Evolutionary conservation across 2,113 vertebrate genomes (phyloP), one percentile per base, ranked within the genome.

Genomic region (Cinclus mexicanus): DNA sequence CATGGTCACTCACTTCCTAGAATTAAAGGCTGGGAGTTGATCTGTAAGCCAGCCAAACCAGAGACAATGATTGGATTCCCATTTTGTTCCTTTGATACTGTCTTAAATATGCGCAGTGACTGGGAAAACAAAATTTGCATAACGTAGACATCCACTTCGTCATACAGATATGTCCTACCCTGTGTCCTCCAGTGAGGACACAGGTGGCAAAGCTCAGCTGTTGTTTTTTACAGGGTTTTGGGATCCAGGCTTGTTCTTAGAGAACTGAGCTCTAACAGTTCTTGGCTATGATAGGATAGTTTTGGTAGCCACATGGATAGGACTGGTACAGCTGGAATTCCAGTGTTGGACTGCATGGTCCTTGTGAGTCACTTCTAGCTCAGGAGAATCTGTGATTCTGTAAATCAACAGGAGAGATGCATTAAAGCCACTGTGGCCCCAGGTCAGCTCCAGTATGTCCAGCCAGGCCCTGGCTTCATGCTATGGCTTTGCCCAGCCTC

Each of bases 1-100:
- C 0, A 17, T 0, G 26, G 80, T 75, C 79, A 7, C 90, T 83
- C 78, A 22, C 74, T 96, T 95, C 95, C 84, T 97, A 81, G 89
- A 91, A 93, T 83, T 89, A 92, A 92, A 95, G 93, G 77, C 88
- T 89, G 70, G 65, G 90, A 95, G 84, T 69, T 87, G 93, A 39
- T 83, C 83, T 94, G 83, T 80, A 53, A 64, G 53, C 31, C 82
- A 53, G 95, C 91, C 93, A 94, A 94, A 63, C 49, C 25, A 5
- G 55, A 89, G 69, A 79, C 94, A 95, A 86, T 81, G 89, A 67
- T 7, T 85, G 21, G 64, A 50, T 89, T 94, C 94, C 67, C 81
- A 76, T 92, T 97, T 89, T 76, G 85, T 87, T 86, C 77, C 78
- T 96, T 86, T 90, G 74, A 75, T 84, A 35, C 65, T 19, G 53